These are phyloP conservation scores for Lates japonicus DNA, from an alignment of 2,797 vertebrate species.

Conservation along the genomic window DNA sequence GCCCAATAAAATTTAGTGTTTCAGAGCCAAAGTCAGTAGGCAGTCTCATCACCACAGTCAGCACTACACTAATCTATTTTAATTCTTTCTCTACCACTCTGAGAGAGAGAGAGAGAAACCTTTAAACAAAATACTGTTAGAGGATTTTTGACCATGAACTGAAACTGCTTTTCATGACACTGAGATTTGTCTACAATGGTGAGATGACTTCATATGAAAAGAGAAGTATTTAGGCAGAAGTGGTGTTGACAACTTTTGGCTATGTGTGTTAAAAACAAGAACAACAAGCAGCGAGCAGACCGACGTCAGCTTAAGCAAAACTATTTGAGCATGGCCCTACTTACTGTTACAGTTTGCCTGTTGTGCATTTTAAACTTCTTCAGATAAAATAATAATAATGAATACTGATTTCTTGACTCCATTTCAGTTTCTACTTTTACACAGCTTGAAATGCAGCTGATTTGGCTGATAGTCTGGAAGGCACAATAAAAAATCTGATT, in stretches of 20 bases:
- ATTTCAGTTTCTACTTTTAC: background rate
- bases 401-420: background rate
- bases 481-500: background rate
- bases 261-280: background rate
- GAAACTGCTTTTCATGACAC: background rate
- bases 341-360: background rate
- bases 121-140: background rate
- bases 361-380: conserved; percentile 2
- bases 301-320: background rate
- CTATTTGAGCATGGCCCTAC: background rate
- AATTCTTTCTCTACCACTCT: background rate
- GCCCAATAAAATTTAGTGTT: conserved; percentile 1
- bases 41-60: background rate
- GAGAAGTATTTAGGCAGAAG: background rate
- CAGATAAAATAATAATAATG: background rate
- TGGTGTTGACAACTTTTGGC: conserved; percentile 1
- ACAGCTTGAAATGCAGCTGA: background rate
- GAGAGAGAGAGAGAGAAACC: background rate
- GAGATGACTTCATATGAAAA: background rate
- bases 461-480: background rate
- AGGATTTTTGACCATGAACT: background rate
- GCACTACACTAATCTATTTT: background rate
- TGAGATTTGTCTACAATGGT: background rate
- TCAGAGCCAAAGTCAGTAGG: conserved; percentile 6
- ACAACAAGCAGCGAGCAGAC: no score